Percentiles rank a stretch among this genome's conserved stretches.
Conservation (phyloP, 2,797 vertebrate genomes). For the Oreochromis mossambicus region DNA sequence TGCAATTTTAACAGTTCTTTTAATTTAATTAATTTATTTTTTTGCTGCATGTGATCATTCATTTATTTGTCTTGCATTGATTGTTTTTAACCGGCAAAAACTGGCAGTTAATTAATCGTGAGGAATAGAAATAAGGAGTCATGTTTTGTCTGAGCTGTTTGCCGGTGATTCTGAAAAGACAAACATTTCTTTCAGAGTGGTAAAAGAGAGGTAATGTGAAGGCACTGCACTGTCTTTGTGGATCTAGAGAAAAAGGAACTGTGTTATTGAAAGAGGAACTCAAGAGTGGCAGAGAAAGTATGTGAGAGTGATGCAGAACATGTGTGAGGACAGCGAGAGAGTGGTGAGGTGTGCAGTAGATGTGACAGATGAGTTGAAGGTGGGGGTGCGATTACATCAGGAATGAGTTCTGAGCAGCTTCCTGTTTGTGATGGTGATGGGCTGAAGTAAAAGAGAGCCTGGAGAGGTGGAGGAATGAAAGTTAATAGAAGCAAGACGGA, state of each 20-base stretch:
- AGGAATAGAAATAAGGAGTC: neutral
- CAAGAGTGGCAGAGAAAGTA: neutral
- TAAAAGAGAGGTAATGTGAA: neutral
- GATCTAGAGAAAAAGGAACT: neutral
- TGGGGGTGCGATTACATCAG: neutral
- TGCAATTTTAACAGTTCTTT: neutral
- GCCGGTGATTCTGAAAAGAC: neutral
- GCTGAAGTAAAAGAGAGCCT: neutral
- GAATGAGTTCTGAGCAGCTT: neutral
- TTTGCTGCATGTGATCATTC: neutral
- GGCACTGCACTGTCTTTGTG: neutral
- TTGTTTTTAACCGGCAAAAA: neutral
- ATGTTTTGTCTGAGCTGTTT: neutral
- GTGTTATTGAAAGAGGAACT: neutral
- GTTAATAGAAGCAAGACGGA: neutral
- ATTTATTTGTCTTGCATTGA: neutral
- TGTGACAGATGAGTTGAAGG: neutral
- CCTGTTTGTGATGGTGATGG: neutral
- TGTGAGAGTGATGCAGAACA: neutral
- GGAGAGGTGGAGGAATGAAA: neutral
- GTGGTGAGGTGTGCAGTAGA: neutral
- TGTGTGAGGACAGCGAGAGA: rapidly evolving
- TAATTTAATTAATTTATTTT: rapidly evolving
- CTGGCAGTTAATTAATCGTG: neutral
- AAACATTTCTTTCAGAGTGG: neutral